phyloP scores from a whole-genome alignment of 2,797 vertebrate species.

The Dendrocincla tyrannina region DNA sequence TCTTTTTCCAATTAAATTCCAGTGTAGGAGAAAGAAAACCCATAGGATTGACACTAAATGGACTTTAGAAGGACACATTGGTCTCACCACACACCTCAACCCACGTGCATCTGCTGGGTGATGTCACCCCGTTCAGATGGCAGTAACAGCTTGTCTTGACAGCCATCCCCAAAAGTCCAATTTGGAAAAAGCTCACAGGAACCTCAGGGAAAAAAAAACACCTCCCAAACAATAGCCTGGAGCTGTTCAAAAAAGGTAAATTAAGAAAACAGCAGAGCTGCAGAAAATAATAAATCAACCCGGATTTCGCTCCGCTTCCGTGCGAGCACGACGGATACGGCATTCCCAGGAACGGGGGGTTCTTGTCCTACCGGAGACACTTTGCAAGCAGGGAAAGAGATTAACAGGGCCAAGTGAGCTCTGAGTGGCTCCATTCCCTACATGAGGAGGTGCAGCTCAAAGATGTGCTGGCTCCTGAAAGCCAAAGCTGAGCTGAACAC shows the following conservation, averaged over 20 bases:
- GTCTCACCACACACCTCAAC: not conserved
- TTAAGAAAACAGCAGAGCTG: not conserved
- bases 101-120: not conserved
- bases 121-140: rapidly evolving
- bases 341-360: not conserved
- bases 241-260: not conserved
- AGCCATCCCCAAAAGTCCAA: not conserved
- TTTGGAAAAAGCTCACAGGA: not conserved
- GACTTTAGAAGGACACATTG: not conserved
- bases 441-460: rapidly evolving
- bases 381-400: not conserved
- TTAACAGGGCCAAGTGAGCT: rapidly evolving
- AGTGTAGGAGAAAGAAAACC: not conserved
- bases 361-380: not conserved
- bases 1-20: not conserved
- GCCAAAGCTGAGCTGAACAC: not conserved
- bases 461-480: not conserved
- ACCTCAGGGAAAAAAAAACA: not conserved
- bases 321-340: not conserved
- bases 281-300: not conserved
- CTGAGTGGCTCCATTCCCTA: not conserved
- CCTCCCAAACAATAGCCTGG: not conserved
- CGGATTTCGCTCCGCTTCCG: not conserved
- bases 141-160: not conserved
- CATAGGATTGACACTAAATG: not conserved